Evolutionary conservation across 1,140 invertebrate species (phyloP).

Genomic region (Cherax destructor): DNA sequence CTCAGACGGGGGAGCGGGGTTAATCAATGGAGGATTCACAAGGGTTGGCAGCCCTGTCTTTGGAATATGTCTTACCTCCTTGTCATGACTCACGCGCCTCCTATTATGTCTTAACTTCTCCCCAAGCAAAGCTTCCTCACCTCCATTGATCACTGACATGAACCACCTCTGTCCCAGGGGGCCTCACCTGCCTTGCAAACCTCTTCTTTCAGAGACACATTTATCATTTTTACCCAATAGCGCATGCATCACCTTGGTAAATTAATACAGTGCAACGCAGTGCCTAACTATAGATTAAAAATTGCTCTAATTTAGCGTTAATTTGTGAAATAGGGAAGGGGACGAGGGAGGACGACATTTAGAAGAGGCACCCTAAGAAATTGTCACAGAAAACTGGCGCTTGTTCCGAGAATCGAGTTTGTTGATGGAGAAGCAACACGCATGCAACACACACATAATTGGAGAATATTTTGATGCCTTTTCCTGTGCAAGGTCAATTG

Average conservation of each 20-base stretch:
- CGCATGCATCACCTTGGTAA: too few relatives aligned
- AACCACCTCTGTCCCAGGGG: background rate
- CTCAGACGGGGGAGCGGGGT: background rate
- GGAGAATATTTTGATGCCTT: too few relatives aligned
- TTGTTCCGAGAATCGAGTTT: background rate
- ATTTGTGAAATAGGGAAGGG: too few relatives aligned
- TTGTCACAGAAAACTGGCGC: background rate
- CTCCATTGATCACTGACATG: background rate
- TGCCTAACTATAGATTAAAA: too few relatives aligned
- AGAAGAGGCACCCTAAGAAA: background rate
- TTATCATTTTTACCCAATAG: background rate
- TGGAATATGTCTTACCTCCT: background rate
- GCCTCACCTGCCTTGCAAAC: background rate
- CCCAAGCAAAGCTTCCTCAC: background rate
- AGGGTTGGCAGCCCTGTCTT: slow-evolving; percentile 1
- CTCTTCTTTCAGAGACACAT: background rate
- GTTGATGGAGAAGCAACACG: background rate
- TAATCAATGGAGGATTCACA: background rate
- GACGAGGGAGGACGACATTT: background rate
- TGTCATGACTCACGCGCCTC: background rate
- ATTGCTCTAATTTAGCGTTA: too few relatives aligned
- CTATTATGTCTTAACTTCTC: background rate
- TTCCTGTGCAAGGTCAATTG: too few relatives aligned
- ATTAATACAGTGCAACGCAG: too few relatives aligned
- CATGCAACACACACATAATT: background rate